Base-by-base conservation (phyloP, 2,797 vertebrate genomes). In the Phrynocephalus forsythii region DNA sequence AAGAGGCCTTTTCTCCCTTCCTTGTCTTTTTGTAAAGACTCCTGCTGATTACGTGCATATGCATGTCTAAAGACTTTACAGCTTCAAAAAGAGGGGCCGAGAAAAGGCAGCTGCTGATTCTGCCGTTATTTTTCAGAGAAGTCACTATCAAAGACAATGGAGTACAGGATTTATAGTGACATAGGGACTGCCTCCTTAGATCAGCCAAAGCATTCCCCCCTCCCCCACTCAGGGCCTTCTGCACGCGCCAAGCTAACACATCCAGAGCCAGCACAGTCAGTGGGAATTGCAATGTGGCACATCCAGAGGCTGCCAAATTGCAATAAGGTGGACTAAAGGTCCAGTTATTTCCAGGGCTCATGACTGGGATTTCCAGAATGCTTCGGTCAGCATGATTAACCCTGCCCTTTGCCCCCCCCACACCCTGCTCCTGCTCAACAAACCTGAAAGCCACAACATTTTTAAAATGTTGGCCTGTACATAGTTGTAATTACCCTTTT, bases 61-160 rank as follows among this genome's bases (percentile, higher is more conserved):
- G 18, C 28, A 79, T 87, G 50, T 91, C 90, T 87, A 89, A 73
- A 73, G 87, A 79, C 84, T 94, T 94, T 92, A 86, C 89, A 68
- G 28, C 82, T 73, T 84, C 83, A 88, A 92, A 92, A 85, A 0
- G 0, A 93, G 75, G 91, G 68, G 56, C 52, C 90, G 69, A 68
- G 76, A 26, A 30, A 79, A 72, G 28, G 86, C 88, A 90, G 78
- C 48, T 71, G 3, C 0, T 0, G 6, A 81, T 79, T 91, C 86
- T 93, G 50, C 80, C 83, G 89, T 72, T 67, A 48, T 24, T 80
- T 80, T 72, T 52, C 28, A 0, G 38, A 91, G 81, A 78, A 87
- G 30, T 26, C 80, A 78, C 78, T 79, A 79, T 50, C 66, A 93
- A 95, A 90, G 89, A n/a, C 38, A 90, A 71, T 48, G 84, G 67